Percentiles rank a stretch among this genome's conserved stretches.
These are phyloP conservation scores for Lutra lutra DNA, from an alignment of 2,797 vertebrate species.

Conservation along the genomic window DNA sequence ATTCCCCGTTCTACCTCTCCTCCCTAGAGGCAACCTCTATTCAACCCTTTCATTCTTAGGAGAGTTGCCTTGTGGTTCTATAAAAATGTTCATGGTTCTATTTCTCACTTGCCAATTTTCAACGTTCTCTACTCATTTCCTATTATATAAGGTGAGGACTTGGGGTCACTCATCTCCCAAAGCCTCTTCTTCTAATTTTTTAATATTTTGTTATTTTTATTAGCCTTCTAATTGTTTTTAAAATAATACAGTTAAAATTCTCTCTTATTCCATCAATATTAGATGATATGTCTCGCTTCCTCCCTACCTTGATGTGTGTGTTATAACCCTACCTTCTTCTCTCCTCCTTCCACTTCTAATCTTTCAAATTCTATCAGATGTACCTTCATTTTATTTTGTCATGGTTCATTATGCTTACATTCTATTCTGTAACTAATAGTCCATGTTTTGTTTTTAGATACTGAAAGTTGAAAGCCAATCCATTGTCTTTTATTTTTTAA, in stretches of 20 bases:
- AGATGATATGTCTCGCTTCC: not conserved
- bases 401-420: not conserved
- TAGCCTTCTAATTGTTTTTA: conserved; percentile 11
- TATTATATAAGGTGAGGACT: not conserved
- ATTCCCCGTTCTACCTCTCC: not conserved
- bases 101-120: not conserved
- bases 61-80: not conserved
- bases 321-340: not conserved
- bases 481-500: not conserved
- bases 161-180: not conserved
- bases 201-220: not conserved
- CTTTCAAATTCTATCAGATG: not conserved
- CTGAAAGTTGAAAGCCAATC: not conserved
- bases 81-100: not conserved
- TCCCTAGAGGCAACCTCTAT: not conserved
- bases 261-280: not conserved
- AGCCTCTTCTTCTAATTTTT: not conserved
- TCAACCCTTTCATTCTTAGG: not conserved
- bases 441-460: not conserved
- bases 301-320: not conserved
- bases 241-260: not conserved
- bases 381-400: not conserved
- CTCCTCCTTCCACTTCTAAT: not conserved
- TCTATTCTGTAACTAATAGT: not conserved
- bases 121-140: not conserved